A percentile compares a stretch with the other conserved stretches of the same genome.
Conservation (phyloP, 2,113 vertebrate species). For the Cyanoramphus novaezelandiae region DNA sequence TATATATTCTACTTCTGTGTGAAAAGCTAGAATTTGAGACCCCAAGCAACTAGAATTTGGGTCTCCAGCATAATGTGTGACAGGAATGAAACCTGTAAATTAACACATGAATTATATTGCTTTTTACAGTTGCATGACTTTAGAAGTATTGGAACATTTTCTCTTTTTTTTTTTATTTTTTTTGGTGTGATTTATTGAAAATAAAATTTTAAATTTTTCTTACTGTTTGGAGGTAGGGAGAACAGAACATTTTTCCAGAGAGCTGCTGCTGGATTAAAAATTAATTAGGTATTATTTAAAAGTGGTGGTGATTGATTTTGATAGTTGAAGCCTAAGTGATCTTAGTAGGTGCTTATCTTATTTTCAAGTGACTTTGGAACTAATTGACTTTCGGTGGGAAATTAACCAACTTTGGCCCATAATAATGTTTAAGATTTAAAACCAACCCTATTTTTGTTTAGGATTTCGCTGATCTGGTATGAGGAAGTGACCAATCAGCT, state of each 20-base stretch:
- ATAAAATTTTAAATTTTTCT: background rate
- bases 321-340: background rate
- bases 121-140: background rate
- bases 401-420: background rate
- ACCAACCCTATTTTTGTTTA: background rate
- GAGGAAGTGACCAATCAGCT: background rate
- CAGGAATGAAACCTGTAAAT: background rate
- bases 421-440: background rate
- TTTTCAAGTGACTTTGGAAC: background rate
- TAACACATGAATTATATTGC: background rate
- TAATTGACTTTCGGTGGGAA: background rate
- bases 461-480: background rate
- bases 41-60: background rate
- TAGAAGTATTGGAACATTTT: background rate
- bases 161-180: background rate
- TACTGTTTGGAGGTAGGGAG: background rate
- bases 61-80: background rate
- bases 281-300: background rate
- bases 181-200: background rate
- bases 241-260: background rate
- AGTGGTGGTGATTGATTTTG: background rate
- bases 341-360: background rate
- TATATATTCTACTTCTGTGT: background rate
- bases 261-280: background rate
- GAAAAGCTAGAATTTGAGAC: background rate